Percentiles rank a stretch among this genome's conserved stretches.
phyloP scores from a whole-genome alignment of 2,888 invertebrate species.

The Sycophila texana region DNA sequence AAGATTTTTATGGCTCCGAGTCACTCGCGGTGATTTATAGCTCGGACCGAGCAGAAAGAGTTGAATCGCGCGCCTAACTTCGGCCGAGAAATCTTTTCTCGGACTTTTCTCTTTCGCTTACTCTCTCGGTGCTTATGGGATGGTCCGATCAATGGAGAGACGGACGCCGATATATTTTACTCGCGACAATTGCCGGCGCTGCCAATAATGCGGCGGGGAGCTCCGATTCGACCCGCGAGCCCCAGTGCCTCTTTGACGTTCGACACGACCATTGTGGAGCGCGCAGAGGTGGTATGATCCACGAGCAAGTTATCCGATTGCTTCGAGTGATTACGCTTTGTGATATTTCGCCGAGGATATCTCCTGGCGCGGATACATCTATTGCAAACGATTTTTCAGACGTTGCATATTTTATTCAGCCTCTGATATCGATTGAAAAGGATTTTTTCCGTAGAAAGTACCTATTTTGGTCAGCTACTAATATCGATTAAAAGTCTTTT shows the following conservation, averaged over 20 bases:
- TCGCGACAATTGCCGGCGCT: slow-evolving; percentile 7
- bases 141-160: slow-evolving; percentile 12
- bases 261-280: background rate
- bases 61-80: no score
- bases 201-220: slow-evolving; percentile 29
- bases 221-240: background rate
- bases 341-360: no score
- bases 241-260: slow-evolving; percentile 11
- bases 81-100: slow-evolving; percentile 18
- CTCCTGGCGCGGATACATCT: no score
- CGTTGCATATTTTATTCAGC: no score
- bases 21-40: slow-evolving; percentile 30
- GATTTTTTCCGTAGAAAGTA: no score
- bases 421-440: no score
- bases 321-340: no score
- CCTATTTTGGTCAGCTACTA: no score
- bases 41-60: background rate
- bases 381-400: no score
- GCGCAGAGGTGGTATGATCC: background rate
- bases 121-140: background rate
- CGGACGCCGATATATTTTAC: slow-evolving; percentile 16
- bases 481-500: no score
- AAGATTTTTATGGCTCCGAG: background rate
- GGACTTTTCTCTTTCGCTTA: background rate
- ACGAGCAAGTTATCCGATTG: background rate